Conservation (phyloP, 2,888 invertebrate genomes). For the Scaptomyza polygonia region DNA sequence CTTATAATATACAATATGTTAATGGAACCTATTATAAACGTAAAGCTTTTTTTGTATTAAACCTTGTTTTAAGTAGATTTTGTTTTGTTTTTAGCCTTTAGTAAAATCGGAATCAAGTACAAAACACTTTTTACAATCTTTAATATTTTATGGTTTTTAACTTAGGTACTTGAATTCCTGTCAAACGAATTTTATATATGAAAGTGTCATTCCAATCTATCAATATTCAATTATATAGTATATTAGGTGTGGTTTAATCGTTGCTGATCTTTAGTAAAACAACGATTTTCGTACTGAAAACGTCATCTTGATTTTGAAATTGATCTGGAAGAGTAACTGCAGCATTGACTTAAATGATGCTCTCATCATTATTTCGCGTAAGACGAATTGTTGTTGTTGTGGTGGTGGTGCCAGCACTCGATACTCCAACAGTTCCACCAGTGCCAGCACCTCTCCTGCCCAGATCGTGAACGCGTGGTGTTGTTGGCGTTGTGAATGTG, state of each 20-base stretch:
- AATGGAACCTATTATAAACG: constrained; percentile 21
- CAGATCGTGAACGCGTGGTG: constrained; percentile 48
- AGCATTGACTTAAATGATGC: constrained; percentile 82
- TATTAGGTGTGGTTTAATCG: constrained; percentile 28
- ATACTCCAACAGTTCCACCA: constrained; percentile 12
- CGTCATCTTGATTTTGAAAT: constrained; percentile 22
- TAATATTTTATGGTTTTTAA: background rate
- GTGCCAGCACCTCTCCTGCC: constrained; percentile 38
- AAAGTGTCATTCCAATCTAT: constrained; percentile 8
- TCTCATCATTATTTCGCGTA: constrained; percentile 82
- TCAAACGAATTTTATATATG: too few species aligned
- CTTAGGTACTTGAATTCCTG: background rate
- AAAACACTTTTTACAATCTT: background rate
- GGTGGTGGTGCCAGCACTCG: constrained; percentile 33
- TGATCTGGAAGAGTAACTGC: constrained; percentile 21
- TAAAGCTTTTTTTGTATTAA: constrained; percentile 68
- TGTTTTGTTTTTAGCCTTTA: background rate
- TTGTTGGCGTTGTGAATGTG: constrained; percentile 70
- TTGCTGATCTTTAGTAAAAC: constrained; percentile 71
- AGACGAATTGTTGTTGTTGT: constrained; percentile 74
- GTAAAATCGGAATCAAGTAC: background rate
- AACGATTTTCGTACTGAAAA: constrained; percentile 78
- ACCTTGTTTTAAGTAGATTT: constrained; percentile 38
- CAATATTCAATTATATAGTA: constrained; percentile 23
- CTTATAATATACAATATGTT: constrained; percentile 44